These are phyloP conservation scores for Buathra laborator DNA, from an alignment of 2,888 invertebrate genomes.

Conservation along the genomic window DNA sequence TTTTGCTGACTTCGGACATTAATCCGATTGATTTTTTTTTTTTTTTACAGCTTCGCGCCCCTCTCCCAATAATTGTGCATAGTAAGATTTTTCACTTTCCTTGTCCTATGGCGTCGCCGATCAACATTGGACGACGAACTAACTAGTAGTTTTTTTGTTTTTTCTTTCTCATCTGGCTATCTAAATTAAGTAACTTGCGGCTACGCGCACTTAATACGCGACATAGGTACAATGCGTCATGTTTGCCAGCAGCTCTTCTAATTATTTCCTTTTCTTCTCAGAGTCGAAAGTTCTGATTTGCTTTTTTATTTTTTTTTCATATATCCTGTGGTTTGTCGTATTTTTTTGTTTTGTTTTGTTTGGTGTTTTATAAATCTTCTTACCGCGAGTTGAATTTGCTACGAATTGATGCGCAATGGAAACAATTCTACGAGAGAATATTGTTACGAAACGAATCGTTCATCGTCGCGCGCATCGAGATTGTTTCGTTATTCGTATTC, in stretches of 20 bases:
- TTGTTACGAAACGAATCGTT: conserved; percentile 46
- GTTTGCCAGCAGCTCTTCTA: conserved; percentile 38
- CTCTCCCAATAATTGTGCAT: conserved; percentile 61
- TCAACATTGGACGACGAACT: conserved; percentile 41
- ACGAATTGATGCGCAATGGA: conserved; percentile 56
- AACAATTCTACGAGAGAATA: conserved; percentile 61
- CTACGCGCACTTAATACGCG: conserved; percentile 37
- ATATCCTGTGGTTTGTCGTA: neutral
- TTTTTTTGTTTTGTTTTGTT: neutral
- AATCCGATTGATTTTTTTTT: neutral
- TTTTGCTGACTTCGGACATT: conserved; percentile 35
- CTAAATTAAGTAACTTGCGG: conserved; percentile 56
- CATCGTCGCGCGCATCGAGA: conserved; percentile 53
- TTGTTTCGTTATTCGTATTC: conserved; percentile 19
- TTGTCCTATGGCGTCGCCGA: conserved; percentile 43
- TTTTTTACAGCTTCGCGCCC: conserved; percentile 29
- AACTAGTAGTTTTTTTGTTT: conserved; percentile 48
- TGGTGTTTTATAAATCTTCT: conserved; percentile 47
- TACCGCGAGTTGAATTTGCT: conserved; percentile 62
- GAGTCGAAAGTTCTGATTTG: conserved; percentile 41
- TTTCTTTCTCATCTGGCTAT: conserved; percentile 12
- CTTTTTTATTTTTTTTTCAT: conserved; percentile 1
- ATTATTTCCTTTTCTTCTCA: conserved; percentile 33
- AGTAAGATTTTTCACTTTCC: conserved; percentile 47
- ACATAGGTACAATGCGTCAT: conserved; percentile 30